These are phyloP conservation scores for Drosophila yakuba DNA, from an alignment of 1,140 invertebrate species.

Conservation along the genomic window DNA sequence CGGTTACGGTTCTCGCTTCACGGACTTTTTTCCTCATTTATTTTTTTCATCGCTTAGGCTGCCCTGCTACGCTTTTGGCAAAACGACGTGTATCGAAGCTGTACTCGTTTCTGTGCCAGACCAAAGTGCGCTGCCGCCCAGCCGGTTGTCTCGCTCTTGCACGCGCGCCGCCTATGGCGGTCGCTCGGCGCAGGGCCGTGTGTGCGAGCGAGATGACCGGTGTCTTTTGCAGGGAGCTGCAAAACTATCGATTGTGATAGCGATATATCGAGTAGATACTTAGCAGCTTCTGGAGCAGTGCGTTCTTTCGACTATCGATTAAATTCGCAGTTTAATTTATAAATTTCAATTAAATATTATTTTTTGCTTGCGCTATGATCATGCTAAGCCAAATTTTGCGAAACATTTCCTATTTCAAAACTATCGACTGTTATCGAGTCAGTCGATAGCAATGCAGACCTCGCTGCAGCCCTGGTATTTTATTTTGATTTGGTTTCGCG, in stretches of 20 bases:
- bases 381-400: too few species aligned
- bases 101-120: slow-evolving; percentile 77
- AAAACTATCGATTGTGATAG: neutral
- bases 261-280: neutral
- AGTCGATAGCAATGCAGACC: neutral
- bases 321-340: too few species aligned
- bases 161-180: slow-evolving; percentile 27
- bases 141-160: slow-evolving; percentile 48
- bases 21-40: slow-evolving; percentile 76
- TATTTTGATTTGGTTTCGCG: slow-evolving; percentile 49
- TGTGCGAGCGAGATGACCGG: slow-evolving; percentile 53
- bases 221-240: neutral
- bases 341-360: too few species aligned
- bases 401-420: too few species aligned
- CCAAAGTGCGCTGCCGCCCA: slow-evolving; percentile 63
- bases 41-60: slow-evolving; percentile 69
- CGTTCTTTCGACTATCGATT: too few species aligned
- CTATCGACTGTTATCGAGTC: too few species aligned
- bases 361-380: too few species aligned
- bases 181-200: slow-evolving; percentile 48
- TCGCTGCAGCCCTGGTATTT: slow-evolving; percentile 35
- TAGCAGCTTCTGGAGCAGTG: too few species aligned
- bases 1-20: slow-evolving; percentile 66
- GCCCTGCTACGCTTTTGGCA: slow-evolving; percentile 76
- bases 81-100: slow-evolving; percentile 82